These are phyloP conservation scores for Coracopsis vasa DNA, from an alignment of 2,113 vertebrate genomes.

Conservation along the genomic window DNA sequence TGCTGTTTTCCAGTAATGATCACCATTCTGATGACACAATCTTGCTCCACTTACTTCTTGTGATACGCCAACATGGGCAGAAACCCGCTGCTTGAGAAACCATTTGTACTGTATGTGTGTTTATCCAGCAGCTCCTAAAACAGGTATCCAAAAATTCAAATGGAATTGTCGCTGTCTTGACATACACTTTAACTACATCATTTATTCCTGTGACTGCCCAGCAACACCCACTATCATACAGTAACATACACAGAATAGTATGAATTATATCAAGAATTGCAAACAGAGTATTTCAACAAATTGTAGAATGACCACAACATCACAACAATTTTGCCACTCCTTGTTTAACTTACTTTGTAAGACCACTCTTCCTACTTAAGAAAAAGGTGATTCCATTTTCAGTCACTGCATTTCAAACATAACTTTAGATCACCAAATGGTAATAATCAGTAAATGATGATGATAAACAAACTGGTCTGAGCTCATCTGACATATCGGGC, in stretches of 20 bases:
- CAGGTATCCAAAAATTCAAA: background rate
- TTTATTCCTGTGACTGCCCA: background rate
- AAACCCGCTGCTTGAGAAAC: background rate
- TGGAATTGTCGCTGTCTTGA: background rate
- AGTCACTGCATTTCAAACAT: background rate
- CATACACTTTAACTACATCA: background rate
- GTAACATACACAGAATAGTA: background rate
- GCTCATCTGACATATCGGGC: background rate
- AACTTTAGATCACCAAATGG: background rate
- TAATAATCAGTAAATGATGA: background rate
- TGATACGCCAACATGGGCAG: background rate
- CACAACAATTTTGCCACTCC: background rate
- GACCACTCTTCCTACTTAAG: background rate
- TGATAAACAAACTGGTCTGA: background rate
- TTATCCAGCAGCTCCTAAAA: background rate
- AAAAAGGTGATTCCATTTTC: background rate
- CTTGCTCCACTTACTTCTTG: background rate
- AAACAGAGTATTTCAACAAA: background rate
- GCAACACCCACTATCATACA: fast-evolving
- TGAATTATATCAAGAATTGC: background rate
- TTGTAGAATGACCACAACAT: background rate
- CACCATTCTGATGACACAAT: background rate
- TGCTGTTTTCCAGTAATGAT: background rate
- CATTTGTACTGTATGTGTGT: background rate
- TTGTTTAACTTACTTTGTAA: background rate